Base-by-base conservation (phyloP, 2,797 vertebrate species). In the Hephaestus fuliginosus region DNA sequence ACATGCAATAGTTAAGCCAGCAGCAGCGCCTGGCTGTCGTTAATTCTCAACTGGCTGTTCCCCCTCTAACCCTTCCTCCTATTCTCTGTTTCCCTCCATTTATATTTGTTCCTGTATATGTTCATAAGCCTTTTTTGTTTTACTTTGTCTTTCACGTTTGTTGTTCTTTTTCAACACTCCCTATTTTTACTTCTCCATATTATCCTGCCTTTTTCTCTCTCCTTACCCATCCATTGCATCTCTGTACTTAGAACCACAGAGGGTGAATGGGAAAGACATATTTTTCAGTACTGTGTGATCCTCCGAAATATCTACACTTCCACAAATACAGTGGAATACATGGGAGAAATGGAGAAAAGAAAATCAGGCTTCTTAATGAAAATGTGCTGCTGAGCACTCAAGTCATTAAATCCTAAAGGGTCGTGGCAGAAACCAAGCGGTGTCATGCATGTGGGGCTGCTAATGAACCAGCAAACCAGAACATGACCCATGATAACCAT, bases 1-100 rank as follows among this genome's bases (percentile, higher is more conserved):
- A 91, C 94, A 92, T 94, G 91, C 88, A 87, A 93, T 90, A 86
- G 91, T 88, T 91, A 83, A 89, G 90, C 90, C 94, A 91, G 88
- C 87, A 94, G 94, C 93, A 81, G 85, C 36, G 84, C 80, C 78
- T 65, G n/a, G 62, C 56, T 87, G 63, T 82, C 82, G 66, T 85
- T 82, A 49, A 88, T 86, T 87, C 68, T 87, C 82, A 82, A 74
- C 73, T 70, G 51, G 76, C 72, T 81, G 39, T 58, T 72, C 72
- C 33, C 53, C 39, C 69, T 76, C 60, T 58, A 82, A 77, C 43
- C 64, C 36, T 58, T 70, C 48, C 70, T 86, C 61, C 60, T 71
- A 46, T 74, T 76, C 69, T 78, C 28, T 58, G 9, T 83, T 84
- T 83, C 14, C 58, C 13, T 79, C 43, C 66, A 7, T 75, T 78